Percentiles rank a stretch among this genome's conserved stretches.
phyloP scores from a whole-genome alignment of 2,797 vertebrate genomes.

The Danio aesculapii region DNA sequence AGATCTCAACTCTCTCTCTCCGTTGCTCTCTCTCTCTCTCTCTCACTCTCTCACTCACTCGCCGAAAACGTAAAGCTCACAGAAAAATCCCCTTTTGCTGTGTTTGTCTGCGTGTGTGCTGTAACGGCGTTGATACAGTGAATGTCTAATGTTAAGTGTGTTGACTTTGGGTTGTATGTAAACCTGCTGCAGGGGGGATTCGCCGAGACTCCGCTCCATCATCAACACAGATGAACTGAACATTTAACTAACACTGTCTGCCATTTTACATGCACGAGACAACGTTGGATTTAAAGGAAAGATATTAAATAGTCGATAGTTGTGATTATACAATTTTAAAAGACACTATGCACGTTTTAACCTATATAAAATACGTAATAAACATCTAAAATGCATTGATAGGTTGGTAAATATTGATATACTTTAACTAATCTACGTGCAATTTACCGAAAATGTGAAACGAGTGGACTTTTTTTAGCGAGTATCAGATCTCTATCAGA shows the following conservation, averaged over 20 bases:
- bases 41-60: constrained; percentile 62
- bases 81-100: constrained; percentile 26
- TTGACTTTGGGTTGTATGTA: constrained; percentile 43
- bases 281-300: background rate
- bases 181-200: constrained; percentile 43
- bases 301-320: background rate
- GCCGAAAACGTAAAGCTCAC: constrained; percentile 56
- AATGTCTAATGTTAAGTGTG: constrained; percentile 35
- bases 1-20: constrained; percentile 88
- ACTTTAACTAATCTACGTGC: background rate
- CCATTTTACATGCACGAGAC: background rate
- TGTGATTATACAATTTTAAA: background rate
- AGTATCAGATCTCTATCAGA: background rate
- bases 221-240: constrained; percentile 15
- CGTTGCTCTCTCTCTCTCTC: constrained; percentile 78
- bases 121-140: constrained; percentile 26
- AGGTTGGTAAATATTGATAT: background rate
- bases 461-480: background rate
- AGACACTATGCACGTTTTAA: background rate
- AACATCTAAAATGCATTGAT: background rate
- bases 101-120: constrained; percentile 31
- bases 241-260: too few species aligned
- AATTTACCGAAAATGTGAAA: background rate
- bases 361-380: too few species aligned
- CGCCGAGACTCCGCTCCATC: constrained; percentile 18